A percentile compares a stretch with the other conserved stretches of the same genome.
Conservation (phyloP, 2,888 invertebrate species). For the Hartigia nigra region DNA sequence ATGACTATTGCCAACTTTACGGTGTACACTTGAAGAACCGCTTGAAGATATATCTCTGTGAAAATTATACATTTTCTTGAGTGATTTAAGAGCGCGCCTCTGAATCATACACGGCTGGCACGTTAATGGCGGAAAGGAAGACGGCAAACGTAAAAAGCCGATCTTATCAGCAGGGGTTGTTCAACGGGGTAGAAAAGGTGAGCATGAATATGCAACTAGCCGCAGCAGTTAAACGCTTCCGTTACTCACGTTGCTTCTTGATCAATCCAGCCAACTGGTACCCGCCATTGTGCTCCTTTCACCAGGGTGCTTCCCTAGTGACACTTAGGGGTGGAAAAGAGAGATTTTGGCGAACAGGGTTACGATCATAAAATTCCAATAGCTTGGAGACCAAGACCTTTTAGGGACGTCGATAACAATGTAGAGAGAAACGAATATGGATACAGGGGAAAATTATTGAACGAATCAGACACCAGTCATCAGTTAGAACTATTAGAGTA, state of each 20-base stretch:
- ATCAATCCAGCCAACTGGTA: constrained; percentile 37
- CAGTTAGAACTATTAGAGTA: background rate
- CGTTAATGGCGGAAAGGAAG: constrained; percentile 35
- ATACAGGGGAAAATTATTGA: background rate
- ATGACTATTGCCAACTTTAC: background rate
- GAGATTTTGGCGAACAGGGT: constrained; percentile 19
- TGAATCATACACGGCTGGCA: constrained; percentile 36
- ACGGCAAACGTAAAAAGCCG: constrained; percentile 27
- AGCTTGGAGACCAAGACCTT: background rate
- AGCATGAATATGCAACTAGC: constrained; percentile 58
- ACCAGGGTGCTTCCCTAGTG: background rate
- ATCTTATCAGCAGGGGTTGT: constrained; percentile 49
- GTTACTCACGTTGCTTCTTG: constrained; percentile 50
- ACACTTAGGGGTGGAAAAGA: constrained; percentile 3
- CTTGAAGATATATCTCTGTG: background rate
- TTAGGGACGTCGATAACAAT: background rate
- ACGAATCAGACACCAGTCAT: background rate
- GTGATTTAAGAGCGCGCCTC: constrained; percentile 6
- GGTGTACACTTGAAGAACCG: background rate
- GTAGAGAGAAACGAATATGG: background rate
- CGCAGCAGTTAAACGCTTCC: constrained; percentile 54
- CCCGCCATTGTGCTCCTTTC: constrained; percentile 6
- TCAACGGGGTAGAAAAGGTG: constrained; percentile 42
- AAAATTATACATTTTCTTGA: background rate
- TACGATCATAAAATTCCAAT: constrained; percentile 14